Evolutionary conservation across 2,888 invertebrate genomes (phyloP).

Genomic region (Kuschelorhynchus macadamiae): DNA sequence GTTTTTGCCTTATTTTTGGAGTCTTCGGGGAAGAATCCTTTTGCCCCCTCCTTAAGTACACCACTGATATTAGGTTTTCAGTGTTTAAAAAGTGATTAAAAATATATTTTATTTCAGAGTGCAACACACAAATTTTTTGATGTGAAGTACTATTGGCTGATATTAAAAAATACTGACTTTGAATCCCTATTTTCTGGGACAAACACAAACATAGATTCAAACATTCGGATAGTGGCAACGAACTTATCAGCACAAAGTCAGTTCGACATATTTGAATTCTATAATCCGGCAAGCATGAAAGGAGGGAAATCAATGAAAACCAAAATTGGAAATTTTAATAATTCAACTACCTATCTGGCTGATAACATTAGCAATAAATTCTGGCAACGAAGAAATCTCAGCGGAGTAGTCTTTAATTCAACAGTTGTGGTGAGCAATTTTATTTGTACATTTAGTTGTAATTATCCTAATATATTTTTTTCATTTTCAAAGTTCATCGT

Average conservation of each 20-base stretch:
- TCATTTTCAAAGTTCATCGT: no score
- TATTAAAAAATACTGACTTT: slow-evolving; percentile 44
- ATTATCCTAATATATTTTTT: no score
- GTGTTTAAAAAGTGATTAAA: no score
- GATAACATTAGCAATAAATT: slow-evolving; percentile 51
- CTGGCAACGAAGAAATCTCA: slow-evolving; percentile 59
- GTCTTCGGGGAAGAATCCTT: no score
- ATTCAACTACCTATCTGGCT: slow-evolving; percentile 47
- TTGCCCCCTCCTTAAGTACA: no score
- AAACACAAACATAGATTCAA: slow-evolving; percentile 55
- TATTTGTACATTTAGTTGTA: neutral
- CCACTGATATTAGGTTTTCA: no score
- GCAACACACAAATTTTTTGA: slow-evolving; percentile 52
- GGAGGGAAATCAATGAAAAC: slow-evolving; percentile 53
- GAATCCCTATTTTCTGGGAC: slow-evolving; percentile 49
- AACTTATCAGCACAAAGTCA: slow-evolving; percentile 6
- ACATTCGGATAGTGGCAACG: slow-evolving; percentile 53
- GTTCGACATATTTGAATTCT: slow-evolving; percentile 53
- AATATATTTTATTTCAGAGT: slow-evolving; percentile 54
- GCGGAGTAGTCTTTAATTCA: slow-evolving; percentile 57
- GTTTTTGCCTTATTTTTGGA: no score
- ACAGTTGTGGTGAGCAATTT: slow-evolving; percentile 57
- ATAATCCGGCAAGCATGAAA: slow-evolving; percentile 56
- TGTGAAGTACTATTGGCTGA: slow-evolving; percentile 58
- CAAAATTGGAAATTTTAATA: slow-evolving; percentile 52